Conservation (phyloP, 2,888 invertebrate species). For the Mayetiola destructor region DNA sequence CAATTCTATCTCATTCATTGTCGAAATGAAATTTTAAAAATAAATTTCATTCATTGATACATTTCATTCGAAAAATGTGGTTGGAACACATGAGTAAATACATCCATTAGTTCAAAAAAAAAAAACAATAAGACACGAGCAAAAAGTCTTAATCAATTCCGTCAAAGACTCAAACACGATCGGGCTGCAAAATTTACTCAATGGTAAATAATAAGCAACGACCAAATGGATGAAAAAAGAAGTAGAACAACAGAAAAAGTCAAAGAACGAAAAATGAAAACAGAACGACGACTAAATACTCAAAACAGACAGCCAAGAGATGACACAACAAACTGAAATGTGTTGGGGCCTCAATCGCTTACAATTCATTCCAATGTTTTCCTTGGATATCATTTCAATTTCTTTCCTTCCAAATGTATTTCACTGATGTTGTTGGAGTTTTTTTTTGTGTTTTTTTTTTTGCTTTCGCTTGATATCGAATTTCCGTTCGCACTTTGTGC, state of each 20-base stretch:
- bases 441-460: conserved; percentile 1
- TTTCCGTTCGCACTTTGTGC: conserved; percentile 8
- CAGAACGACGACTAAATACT: too few relatives aligned
- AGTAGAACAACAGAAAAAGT: too few relatives aligned
- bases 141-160: background rate
- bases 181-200: too few relatives aligned
- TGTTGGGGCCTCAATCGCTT: background rate
- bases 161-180: too few relatives aligned
- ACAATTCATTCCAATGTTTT: background rate
- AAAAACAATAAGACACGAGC: background rate
- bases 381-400: background rate
- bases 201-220: too few relatives aligned
- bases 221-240: too few relatives aligned
- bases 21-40: too few relatives aligned
- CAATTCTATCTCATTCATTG: too few relatives aligned
- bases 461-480: background rate
- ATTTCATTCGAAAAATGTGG: background rate
- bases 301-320: conserved; percentile 2
- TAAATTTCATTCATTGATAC: background rate
- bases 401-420: background rate
- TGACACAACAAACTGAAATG: background rate
- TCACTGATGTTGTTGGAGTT: too few relatives aligned
- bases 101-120: background rate
- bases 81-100: background rate
- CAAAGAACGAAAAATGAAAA: too few relatives aligned